Evolutionary conservation across 2,113 vertebrate genomes (phyloP).

Genomic region (Sialia sialis): DNA sequence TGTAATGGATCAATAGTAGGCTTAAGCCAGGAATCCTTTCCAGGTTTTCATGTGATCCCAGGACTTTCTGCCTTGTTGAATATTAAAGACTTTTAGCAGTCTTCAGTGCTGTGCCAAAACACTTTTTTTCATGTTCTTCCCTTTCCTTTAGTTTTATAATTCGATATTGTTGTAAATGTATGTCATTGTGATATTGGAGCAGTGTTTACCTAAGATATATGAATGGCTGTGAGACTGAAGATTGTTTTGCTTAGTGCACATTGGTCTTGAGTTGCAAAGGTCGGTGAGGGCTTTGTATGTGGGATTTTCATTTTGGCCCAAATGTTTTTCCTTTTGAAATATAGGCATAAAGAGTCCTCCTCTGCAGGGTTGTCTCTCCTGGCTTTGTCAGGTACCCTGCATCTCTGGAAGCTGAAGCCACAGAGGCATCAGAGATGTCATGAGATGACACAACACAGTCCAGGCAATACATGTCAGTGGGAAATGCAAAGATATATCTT

Average conservation of each 20-base stretch:
- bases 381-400: background rate
- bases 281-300: background rate
- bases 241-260: background rate
- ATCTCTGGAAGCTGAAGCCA: background rate
- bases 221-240: background rate
- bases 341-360: background rate
- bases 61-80: background rate
- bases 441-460: fast-evolving
- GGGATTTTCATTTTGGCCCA: background rate
- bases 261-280: background rate
- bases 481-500: background rate
- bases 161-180: background rate
- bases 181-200: background rate
- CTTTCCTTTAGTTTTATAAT: background rate
- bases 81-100: background rate
- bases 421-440: background rate
- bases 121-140: background rate
- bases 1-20: background rate
- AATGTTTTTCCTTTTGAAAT: background rate
- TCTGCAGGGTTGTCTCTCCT: background rate
- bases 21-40: background rate
- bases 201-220: background rate
- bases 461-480: background rate
- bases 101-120: background rate
- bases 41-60: background rate